Evolutionary conservation across 2,888 invertebrate genomes (phyloP), one percentile per base, ranked within the genome.

Genomic region (Microplitis deprimator): DNA sequence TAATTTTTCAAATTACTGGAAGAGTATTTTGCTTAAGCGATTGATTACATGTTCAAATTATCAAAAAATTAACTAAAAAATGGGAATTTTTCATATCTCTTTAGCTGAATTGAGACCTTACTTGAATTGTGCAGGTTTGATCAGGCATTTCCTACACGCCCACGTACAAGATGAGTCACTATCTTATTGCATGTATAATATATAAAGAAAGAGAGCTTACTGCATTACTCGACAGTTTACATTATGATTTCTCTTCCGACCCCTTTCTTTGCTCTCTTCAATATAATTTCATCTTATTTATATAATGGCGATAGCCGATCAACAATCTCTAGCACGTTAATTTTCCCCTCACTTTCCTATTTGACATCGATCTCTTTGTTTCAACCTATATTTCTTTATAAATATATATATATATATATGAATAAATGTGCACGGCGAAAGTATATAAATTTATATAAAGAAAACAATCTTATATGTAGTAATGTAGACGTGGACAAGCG

Each of bases 241-340:
- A 50, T 50, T 13, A 13, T 61, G 20, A 61, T 72, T 72, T 72
- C 72, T 72, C 72, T 72, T 72, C 62, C 64, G 72, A 41, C 72
- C 72, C 41, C 72, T 64, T 72, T 72, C 62, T 72, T 20, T 17
- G 62, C 5, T 40, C 64, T 39, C 7, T 10, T 59, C 59, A 6
- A 60, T 10, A 70, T 16, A 13, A 10, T 39, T 16, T 69, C 29
- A 20, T 65, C 65, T 65, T 65, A 29, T 65, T 20, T 29, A 29
- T 65, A 6, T 65, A 17, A 65, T 65, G 10, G 13, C 13, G 65
- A 65, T 65, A 65, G 38, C 7, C 38, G 20, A 29, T 29, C 6
- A 29, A 13, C 20, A 29, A 65, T 29, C 3, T 65, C 29, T 13
- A 20, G 38, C 29, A 65, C 65, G 13, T 50, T 50, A 50, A 50